phyloP scores from a whole-genome alignment of 2,888 invertebrate species.

The Charanyca ferruginea region DNA sequence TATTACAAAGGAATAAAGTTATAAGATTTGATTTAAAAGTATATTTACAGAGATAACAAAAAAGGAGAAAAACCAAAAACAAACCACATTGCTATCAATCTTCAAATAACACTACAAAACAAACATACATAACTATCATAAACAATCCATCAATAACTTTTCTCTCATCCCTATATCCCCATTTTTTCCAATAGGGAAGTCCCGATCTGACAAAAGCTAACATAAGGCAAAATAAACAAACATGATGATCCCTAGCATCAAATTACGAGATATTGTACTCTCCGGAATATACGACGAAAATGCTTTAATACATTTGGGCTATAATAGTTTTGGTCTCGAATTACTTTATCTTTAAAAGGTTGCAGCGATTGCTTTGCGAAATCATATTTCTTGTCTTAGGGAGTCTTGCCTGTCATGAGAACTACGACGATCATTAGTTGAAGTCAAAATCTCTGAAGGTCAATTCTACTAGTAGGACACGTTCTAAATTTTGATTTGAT shows the following conservation, averaged over 20 bases:
- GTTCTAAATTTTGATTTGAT: too few relatives aligned
- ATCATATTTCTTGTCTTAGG: conserved; percentile 40
- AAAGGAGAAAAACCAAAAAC: background rate
- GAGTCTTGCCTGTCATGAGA: background rate
- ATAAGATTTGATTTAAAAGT: too few relatives aligned
- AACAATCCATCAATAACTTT: conserved; percentile 34
- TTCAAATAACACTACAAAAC: conserved; percentile 13
- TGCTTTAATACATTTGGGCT: conserved; percentile 39
- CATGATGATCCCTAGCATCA: conserved; percentile 68
- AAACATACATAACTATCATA: conserved; percentile 10
- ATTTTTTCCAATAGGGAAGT: conserved; percentile 28
- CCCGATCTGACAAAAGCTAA: conserved; percentile 48
- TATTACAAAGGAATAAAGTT: too few relatives aligned
- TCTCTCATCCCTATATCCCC: conserved; percentile 22
- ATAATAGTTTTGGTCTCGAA: conserved; percentile 58
- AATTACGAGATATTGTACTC: conserved; percentile 70
- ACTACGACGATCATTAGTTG: background rate
- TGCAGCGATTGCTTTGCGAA: conserved; percentile 39
- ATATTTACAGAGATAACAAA: background rate
- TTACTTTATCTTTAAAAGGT: conserved; percentile 46
- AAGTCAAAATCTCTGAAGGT: conserved; percentile 5
- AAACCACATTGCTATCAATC: conserved; percentile 17
- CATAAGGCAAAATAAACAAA: conserved; percentile 67
- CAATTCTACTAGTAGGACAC: too few relatives aligned
- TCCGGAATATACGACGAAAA: conserved; percentile 27